A percentile compares a stretch with the other conserved stretches of the same genome.
Conservation (phyloP, 2,888 invertebrate species). For the Dryobota labecula region DNA sequence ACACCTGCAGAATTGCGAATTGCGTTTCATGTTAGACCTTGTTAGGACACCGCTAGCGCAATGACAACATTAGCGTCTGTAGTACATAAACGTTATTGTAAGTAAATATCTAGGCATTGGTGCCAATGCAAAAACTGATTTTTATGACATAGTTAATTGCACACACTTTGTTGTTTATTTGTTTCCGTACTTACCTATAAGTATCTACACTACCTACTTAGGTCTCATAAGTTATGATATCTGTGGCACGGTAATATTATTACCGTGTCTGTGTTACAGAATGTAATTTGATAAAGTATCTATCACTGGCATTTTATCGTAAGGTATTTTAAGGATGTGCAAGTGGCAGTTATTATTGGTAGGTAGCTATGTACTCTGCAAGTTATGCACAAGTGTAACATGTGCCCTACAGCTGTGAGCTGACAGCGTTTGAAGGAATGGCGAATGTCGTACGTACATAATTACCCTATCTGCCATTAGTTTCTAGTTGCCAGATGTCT, state of each 20-base stretch:
- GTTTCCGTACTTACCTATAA: background rate
- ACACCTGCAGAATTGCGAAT: slow-evolving; percentile 43
- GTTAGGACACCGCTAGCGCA: slow-evolving; percentile 30
- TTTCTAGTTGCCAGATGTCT: slow-evolving; percentile 49
- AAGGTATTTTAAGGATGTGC: slow-evolving; percentile 36
- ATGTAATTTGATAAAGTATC: slow-evolving; percentile 1
- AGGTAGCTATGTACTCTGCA: background rate
- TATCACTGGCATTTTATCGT: slow-evolving; percentile 17
- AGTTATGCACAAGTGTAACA: slow-evolving; percentile 29
- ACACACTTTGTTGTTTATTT: background rate
- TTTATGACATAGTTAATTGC: background rate
- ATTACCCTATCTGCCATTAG: slow-evolving; percentile 4
- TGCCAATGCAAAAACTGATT: background rate
- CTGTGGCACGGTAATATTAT: too few species aligned
- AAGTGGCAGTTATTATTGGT: slow-evolving; percentile 4
- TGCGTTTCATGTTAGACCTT: slow-evolving; percentile 31
- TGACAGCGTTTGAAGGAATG: slow-evolving; percentile 38
- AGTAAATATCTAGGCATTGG: slow-evolving; percentile 2
- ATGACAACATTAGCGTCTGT: slow-evolving; percentile 20
- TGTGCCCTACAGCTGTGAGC: slow-evolving; percentile 54
- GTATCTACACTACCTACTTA: background rate
- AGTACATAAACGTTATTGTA: slow-evolving; percentile 5
- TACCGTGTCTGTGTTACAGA: too few species aligned
- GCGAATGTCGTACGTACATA: background rate
- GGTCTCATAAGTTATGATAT: too few species aligned